Evolutionary conservation across 1,140 invertebrate species (phyloP), one percentile per base, ranked within the genome.

Genomic region (Brachionus paranguensis): DNA sequence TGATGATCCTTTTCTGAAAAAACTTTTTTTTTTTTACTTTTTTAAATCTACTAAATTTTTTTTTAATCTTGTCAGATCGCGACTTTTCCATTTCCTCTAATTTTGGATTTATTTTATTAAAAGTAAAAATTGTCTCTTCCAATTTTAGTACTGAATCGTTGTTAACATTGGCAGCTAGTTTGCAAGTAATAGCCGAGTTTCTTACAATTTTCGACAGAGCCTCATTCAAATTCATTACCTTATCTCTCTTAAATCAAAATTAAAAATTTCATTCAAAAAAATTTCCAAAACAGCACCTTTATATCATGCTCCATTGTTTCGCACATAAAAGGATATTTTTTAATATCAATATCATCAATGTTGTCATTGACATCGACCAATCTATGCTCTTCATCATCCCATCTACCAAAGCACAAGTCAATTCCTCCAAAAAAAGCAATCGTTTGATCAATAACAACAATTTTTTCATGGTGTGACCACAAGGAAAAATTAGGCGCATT

Each of bases 381-480:
- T 20, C 53, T 17, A 55, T 78, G 53, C n/a, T 55, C 85, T 47
- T 88, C 87, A 86, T 91, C 90, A 88, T 93, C 92, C 92, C 92
- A 93, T 74, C 92, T 87, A 17, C 92, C 96, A 88, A 97, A 99
- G 88, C 96, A 98, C 3, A 98, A 91, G 91, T 98, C 96, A 70
- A 99, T 93, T 7, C 97, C 97, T n/a, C 96, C 96, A 7, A 98
- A 89, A 90, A 98, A 99, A 11, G 96, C 96, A 85, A 95, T 93
- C 8, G 92, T 93, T 89, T 99, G 97, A 91, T 99, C 97, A 0
- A 99, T 92, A 17, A 95, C 93, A 1, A 99, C 95, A 12, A 97
- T 92, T 90, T 99, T 99, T 89, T 99, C 97, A 89, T 99, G 97
- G 90, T 99, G 96, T 2, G 96, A 96, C 96, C 96, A 98, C 41